Base-by-base conservation (phyloP, 2,113 vertebrate species). In the Gallinago jamesoni region DNA sequence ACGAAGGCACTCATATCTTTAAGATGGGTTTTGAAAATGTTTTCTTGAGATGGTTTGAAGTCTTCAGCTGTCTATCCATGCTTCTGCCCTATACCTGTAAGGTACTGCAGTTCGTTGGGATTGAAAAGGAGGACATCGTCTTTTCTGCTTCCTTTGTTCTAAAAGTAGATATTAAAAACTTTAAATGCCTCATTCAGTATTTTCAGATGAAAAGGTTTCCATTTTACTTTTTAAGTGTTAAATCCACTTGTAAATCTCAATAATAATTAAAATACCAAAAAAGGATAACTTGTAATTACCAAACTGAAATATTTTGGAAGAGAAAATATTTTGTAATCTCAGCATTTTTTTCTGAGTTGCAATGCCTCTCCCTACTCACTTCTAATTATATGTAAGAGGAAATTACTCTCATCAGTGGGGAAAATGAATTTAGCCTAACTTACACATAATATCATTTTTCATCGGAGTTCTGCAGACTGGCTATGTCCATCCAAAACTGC, bases 251-350 rank as follows among this genome's bases (percentile, higher is more conserved):
- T 90, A 92, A 72, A 92, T 92, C 82, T 82, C 31, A 92, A 85
- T 82, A 67, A 67, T 57, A 89, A 69, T 89, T 81, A 56, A 89
- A 91, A 50, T 67, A 84, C 60, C 31, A 48, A 77, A 82, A 91
- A 85, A 28, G 4, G 16, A 41, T 75, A 87, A 82, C n/a, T 88
- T 96, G 53, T 31, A 90, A 67, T 92, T 94, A 80, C 27, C 53
- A 88, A 86, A 83, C 47, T 73, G 75, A 92, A 93, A 90, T 90
- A 82, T 94, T 94, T 96, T 92, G 59, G 48, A 88, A 89, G 57
- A 86, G 48, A 80, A 94, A 83, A 69, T 83, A 80, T 73, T 89
- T 94, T 83, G 50, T 80, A 93, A 83, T 94, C 25, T 73, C 63
- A 90, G 75, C 30, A 47, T 93, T 85, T 91, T 78, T 70, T 93